Conservation (phyloP, 1,140 invertebrate genomes). For the Bombus waltoni region DNA sequence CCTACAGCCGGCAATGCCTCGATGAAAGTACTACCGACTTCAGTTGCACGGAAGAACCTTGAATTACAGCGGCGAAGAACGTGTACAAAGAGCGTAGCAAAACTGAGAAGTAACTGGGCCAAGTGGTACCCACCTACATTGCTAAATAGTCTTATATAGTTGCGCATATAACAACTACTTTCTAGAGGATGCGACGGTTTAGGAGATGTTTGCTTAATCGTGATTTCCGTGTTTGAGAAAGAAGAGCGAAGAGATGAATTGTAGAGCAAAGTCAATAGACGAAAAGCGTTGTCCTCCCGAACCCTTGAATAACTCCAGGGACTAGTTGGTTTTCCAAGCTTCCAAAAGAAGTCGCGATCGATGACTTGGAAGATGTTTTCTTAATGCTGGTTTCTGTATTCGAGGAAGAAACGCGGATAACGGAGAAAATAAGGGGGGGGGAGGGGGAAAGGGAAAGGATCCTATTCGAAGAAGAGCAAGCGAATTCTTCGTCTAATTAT, state of each 20-base stretch:
- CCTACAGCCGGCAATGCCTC: neutral
- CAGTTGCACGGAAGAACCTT: neutral
- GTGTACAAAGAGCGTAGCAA: slow-evolving; percentile 9
- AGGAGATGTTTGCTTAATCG: neutral
- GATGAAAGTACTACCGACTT: neutral
- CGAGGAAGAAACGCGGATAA: neutral
- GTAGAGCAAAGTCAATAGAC: neutral
- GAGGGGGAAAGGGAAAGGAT: neutral
- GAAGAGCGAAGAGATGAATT: neutral
- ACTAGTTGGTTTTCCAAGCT: no score
- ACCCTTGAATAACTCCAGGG: neutral
- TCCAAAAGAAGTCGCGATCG: neutral
- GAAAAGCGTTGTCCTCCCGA: neutral
- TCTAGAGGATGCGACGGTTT: neutral
- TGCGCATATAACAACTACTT: neutral
- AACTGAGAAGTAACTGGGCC: slow-evolving; percentile 10
- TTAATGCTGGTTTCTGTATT: neutral
- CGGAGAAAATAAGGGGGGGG: neutral
- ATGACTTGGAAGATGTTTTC: neutral
- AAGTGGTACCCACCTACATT: neutral
- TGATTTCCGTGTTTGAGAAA: neutral
- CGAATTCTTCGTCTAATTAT: neutral
- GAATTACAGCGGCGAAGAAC: neutral
- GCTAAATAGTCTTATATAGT: no score
- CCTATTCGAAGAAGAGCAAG: neutral